These are phyloP conservation scores for Lamellibrachia satsuma DNA, from an alignment of 2,888 invertebrate species.

Conservation along the genomic window DNA sequence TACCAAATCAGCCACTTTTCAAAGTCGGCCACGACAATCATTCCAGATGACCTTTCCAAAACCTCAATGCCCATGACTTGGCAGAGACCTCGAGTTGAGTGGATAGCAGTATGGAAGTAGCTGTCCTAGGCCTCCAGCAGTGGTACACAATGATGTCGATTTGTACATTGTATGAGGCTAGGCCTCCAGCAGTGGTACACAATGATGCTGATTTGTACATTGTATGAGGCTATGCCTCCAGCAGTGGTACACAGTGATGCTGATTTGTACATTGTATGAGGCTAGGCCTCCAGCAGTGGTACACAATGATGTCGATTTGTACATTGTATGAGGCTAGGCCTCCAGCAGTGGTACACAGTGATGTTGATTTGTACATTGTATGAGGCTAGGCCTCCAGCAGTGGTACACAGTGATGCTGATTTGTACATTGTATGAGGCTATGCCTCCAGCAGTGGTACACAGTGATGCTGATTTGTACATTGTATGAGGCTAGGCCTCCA, in stretches of 20 bases:
- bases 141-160: not conserved
- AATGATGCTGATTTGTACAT: not conserved
- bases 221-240: not conserved
- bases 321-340: no score
- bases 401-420: no score
- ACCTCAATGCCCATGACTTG: slow-evolving; percentile 23
- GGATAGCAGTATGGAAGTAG: slow-evolving; percentile 20
- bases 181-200: not conserved
- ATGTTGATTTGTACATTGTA: no score
- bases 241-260: not conserved
- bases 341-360: no score
- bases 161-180: slow-evolving; percentile 24
- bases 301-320: no score
- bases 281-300: no score
- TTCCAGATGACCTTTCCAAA: slow-evolving; percentile 26
- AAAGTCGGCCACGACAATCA: slow-evolving; percentile 17
- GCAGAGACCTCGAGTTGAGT: slow-evolving; percentile 26
- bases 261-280: no score
- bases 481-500: no score
- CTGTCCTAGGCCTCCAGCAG: not conserved
- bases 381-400: no score
- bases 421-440: no score
- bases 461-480: no score
- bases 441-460: no score
- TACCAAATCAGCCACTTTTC: slow-evolving; percentile 29